These are phyloP conservation scores for Grallaria varia DNA, from an alignment of 2,113 vertebrate genomes.

Conservation along the genomic window DNA sequence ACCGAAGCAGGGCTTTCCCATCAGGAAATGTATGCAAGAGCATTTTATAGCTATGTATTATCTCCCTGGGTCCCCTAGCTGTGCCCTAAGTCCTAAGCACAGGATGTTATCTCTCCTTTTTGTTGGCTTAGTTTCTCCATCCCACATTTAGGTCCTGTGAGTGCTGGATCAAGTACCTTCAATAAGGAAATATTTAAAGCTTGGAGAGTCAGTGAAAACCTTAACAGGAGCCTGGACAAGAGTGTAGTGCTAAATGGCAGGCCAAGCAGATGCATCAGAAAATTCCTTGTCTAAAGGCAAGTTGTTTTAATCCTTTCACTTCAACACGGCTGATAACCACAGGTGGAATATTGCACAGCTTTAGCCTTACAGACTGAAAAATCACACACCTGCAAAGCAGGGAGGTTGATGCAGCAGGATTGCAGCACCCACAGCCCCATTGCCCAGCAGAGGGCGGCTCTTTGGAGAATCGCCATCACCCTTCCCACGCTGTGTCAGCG, in stretches of 20 bases:
- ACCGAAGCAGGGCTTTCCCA: background rate
- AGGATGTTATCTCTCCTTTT: background rate
- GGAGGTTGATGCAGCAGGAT: background rate
- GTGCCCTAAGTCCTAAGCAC: background rate
- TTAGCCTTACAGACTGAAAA: background rate
- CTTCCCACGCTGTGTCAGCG: background rate
- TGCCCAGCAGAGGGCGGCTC: background rate
- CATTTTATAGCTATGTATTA: background rate
- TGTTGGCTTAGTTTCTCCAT: background rate
- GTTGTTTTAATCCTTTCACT: background rate
- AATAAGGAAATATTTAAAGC: background rate
- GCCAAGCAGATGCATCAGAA: background rate
- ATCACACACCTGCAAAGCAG: background rate
- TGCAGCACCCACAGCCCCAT: fast-evolving
- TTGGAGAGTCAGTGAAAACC: background rate
- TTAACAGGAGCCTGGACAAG: background rate
- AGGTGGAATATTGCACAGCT: background rate
- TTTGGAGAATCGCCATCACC: background rate
- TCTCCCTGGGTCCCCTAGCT: background rate
- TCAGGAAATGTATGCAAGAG: background rate
- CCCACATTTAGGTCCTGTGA: background rate
- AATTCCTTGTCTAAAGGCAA: background rate
- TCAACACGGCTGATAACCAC: background rate
- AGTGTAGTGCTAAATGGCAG: background rate
- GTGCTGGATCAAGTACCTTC: background rate